Evolutionary conservation across 2,888 invertebrate genomes (phyloP).

Genomic region (Aquatica leii): DNA sequence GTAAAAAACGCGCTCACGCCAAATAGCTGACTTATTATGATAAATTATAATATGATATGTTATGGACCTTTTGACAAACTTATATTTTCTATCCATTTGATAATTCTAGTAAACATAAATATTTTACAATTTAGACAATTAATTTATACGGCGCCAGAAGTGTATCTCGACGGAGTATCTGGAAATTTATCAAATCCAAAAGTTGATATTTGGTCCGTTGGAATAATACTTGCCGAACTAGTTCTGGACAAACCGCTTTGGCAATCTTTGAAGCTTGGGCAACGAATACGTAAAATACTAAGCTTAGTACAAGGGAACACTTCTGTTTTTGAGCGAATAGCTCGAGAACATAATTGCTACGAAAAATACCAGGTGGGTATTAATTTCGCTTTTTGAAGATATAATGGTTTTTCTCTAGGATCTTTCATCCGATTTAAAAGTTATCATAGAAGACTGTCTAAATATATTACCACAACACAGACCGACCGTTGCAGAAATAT

Average conservation of each 20-base stretch:
- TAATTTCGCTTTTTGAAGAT: too few relatives aligned
- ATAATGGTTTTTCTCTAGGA: constrained; percentile 58
- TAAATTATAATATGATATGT: too few relatives aligned
- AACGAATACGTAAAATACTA: constrained; percentile 77
- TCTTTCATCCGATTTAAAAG: constrained; percentile 67
- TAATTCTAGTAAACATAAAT: background rate
- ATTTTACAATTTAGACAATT: constrained; percentile 66
- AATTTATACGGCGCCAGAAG: constrained; percentile 84
- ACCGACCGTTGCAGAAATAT: constrained; percentile 69
- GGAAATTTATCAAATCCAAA: constrained; percentile 68
- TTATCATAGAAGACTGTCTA: constrained; percentile 76
- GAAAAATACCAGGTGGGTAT: constrained; percentile 69
- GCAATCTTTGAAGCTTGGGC: constrained; percentile 77
- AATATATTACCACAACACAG: constrained; percentile 71
- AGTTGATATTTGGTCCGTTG: constrained; percentile 93
- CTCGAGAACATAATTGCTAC: constrained; percentile 78
- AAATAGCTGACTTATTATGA: too few relatives aligned
- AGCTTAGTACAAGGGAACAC: constrained; percentile 71
- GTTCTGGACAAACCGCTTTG: constrained; percentile 75
- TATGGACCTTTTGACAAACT: too few relatives aligned
- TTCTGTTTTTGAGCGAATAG: constrained; percentile 74
- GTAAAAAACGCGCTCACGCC: too few relatives aligned
- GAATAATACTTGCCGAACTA: constrained; percentile 87
- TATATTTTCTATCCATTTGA: too few relatives aligned
- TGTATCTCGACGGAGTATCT: constrained; percentile 70